Evolutionary conservation across 2,113 vertebrate genomes (phyloP).

Genomic region (Dipodomys merriami): DNA sequence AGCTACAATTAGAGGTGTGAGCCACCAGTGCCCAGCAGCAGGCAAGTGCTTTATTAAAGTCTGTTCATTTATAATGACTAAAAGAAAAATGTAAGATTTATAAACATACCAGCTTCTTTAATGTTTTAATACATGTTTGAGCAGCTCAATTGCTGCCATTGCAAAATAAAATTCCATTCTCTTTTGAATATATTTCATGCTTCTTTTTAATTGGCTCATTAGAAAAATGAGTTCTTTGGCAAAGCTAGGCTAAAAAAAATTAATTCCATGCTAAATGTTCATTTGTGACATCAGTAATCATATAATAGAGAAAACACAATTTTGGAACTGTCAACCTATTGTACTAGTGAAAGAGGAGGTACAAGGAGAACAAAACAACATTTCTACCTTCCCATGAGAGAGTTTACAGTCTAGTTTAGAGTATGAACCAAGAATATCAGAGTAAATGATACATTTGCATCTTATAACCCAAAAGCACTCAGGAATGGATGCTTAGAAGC

Average conservation of each 20-base stretch:
- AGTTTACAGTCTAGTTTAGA: constrained; percentile 10
- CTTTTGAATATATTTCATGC: constrained; percentile 59
- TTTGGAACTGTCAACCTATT: constrained; percentile 50
- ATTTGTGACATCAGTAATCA: constrained; percentile 66
- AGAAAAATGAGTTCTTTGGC: constrained; percentile 75
- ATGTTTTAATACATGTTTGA: constrained; percentile 63
- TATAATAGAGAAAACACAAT: constrained; percentile 48
- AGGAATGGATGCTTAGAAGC: background rate
- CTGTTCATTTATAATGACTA: constrained; percentile 67
- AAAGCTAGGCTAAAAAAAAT: constrained; percentile 58
- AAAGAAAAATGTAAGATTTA: constrained; percentile 70
- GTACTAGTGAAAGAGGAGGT: background rate
- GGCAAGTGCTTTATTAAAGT: constrained; percentile 29
- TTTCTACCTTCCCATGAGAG: background rate
- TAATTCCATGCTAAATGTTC: constrained; percentile 63
- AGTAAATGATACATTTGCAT: background rate
- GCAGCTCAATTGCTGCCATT: constrained; percentile 37
- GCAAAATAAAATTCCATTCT: constrained; percentile 72
- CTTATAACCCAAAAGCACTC: background rate
- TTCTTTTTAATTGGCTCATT: constrained; percentile 81
- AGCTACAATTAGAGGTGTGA: no score
- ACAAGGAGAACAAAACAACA: background rate
- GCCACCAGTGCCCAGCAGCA: background rate
- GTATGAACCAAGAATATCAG: background rate
- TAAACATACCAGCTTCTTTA: constrained; percentile 56